These are phyloP conservation scores for Diprion similis DNA, from an alignment of 1,140 invertebrate species.

Conservation along the genomic window DNA sequence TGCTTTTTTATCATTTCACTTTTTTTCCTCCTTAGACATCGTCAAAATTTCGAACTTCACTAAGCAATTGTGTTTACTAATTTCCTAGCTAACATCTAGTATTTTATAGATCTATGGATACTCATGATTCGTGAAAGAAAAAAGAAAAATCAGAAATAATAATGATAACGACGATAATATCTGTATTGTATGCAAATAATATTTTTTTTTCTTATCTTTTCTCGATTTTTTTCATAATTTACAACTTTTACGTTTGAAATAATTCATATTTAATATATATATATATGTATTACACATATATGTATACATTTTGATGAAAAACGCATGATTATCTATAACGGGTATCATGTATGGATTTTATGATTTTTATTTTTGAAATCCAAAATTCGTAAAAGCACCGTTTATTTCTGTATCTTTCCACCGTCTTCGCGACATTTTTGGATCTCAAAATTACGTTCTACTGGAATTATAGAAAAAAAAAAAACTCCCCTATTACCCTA, in stretches of 20 bases:
- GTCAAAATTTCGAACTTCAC: neutral
- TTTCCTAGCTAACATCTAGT: neutral
- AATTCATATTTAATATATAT: neutral
- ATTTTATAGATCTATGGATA: neutral
- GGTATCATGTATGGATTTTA: neutral
- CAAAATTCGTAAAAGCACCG: neutral
- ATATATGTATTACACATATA: too few species aligned
- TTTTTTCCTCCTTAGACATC: neutral
- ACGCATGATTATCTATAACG: neutral
- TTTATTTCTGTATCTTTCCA: neutral
- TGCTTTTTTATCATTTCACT: neutral
- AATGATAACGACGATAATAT: neutral
- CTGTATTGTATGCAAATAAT: neutral
- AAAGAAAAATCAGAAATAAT: neutral
- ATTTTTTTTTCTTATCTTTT: neutral
- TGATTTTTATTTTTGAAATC: neutral
- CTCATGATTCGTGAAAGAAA: neutral
- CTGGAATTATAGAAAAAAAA: neutral
- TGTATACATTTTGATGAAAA: too few species aligned
- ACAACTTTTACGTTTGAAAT: neutral
- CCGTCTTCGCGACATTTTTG: neutral
- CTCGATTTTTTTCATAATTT: neutral
- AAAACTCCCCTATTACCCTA: slow-evolving; percentile 1
- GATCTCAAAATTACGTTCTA: neutral
- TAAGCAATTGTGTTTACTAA: slow-evolving; percentile 1